These are phyloP conservation scores for Beroe ovata DNA, from an alignment of 37 sponge, comb jelly and placozoan genomes.

Conservation along the genomic window DNA sequence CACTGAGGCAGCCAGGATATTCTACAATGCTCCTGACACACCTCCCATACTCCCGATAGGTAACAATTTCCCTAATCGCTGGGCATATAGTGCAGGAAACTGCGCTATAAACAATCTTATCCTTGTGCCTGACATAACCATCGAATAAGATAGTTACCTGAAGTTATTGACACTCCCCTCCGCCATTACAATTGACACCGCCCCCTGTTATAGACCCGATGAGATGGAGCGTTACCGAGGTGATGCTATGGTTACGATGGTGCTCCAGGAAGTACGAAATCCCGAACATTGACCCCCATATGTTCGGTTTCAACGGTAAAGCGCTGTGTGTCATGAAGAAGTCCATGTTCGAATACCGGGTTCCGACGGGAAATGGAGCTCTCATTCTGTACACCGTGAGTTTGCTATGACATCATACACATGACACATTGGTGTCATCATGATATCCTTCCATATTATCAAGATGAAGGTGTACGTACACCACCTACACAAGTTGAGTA, in stretches of 20 bases:
- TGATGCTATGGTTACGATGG: conserved; percentile 66
- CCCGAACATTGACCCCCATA: conserved; percentile 45
- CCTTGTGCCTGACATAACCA: no score
- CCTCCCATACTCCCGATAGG: conserved; percentile 36
- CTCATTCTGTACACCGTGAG: conserved; percentile 47
- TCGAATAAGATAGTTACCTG: no score
- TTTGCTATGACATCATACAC: no score
- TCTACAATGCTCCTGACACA: conserved; percentile 32
- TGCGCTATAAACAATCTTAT: no score
- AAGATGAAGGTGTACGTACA: no score
- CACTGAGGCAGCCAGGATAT: conserved; percentile 24
- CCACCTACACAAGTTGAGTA: no score
- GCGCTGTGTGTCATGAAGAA: conserved; percentile 16
- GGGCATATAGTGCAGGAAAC: no score
- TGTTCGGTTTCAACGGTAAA: conserved; percentile 64
- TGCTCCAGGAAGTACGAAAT: conserved; percentile 59
- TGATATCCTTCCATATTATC: no score
- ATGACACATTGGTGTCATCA: no score
- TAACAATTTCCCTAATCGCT: no score
- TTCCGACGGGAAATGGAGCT: conserved; percentile 22
- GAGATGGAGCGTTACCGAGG: conserved; percentile 45
- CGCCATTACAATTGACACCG: no score
- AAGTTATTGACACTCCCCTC: no score
- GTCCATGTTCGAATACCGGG: conserved; percentile 41
- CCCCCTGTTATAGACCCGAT: conserved; percentile 6